Evolutionary conservation across 2,797 vertebrate species (phyloP), one percentile per base, ranked within the genome.

Genomic region (Hydrocynus forskahlii): DNA sequence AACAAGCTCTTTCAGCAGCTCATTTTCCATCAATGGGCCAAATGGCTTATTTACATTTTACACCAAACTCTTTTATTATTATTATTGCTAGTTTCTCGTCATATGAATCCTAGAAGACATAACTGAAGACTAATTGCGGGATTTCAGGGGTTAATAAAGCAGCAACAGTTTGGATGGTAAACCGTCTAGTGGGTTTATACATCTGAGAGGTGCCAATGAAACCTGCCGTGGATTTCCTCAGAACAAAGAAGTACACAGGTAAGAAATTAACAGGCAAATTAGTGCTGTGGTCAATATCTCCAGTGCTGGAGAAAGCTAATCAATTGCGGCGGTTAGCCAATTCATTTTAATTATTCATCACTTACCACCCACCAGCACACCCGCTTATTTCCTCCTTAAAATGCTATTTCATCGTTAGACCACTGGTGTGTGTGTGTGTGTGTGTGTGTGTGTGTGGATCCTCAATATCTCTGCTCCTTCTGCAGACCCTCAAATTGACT

Each of bases 401-500:
- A 91, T 91, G 85, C 92, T 89, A 91, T 92, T 93, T 94, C 89
- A 93, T 92, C 83, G 88, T 91, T 92, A 94, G 86, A 89, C 89
- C 83, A 83, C 87, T 64, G 79, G 85, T 87, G 86, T 81, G 88
- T 45, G n/a, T 69, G 40, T n/a, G 10, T n/a, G 25, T 40, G 17
- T 66, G 63, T 35, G 63, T 64, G 29, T 40, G 38, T 67, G 64
- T 23, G 7, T 43, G 35, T 43, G 81, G 87, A 83, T 86, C 83
- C 74, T 79, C 78, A 63, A 69, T 82, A 74, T 79, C 70, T 68
- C 74, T 78, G 70, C 63, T 78, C 75, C 95, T 94, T 94, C 95
- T 94, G 94, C 92, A 94, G 93, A 95, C 93, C 94, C 96, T 95
- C 94, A 96, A 95, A 99, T 99, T 96, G 97, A 99, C 97, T 97